Evolutionary conservation across 2,888 invertebrate genomes (phyloP), one percentile per base, ranked within the genome.

Genomic region (Dicyrtoma fusca): DNA sequence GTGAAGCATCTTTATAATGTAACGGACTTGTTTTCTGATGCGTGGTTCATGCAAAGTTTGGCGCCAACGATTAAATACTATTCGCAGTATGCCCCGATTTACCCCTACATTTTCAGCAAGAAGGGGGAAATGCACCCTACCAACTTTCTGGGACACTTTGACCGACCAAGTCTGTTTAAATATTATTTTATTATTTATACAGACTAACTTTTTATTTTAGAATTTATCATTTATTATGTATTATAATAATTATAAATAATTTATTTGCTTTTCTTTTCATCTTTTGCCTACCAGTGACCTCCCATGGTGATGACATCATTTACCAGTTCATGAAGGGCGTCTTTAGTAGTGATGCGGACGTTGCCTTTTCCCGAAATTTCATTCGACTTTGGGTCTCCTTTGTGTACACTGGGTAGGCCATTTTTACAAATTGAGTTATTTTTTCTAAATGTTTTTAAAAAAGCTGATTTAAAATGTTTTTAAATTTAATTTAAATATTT

Each of bases 71-170:
- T 63, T 1, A 14, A 17, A 11, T 26, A 71, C 23, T 19, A 63
- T 21, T 63, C 71, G 1, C 51, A 63, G 23, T 21, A 63, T 53
- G 63, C 71, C 5, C 71, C 71, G 0, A 34, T 71, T 10, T 71
- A 71, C 19, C 71, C 71, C 0, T 71, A 71, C 21, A 2, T 63
- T 17, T 71, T 71, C 14, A 63, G 63, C 26, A 71, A 71, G 21
- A 55, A 53, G 34, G 63, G 71, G 1, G 59, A 23, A 4, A 14
- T 70, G 4, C 1, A 23, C 25, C 1, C 53, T 11, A 49, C 63
- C 2, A 42, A 53, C 10, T 5, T 26, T 21, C 13, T 34, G 1
- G 68, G 68, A 10, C 17, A 21, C 11, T 51, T 66, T 17, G 53
- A 66, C 4, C 42, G 70, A 26, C 10, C 25, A 45, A 47, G 69